Conservation (phyloP, 2,797 vertebrate species). For the Trichosurus vulpecula region DNA sequence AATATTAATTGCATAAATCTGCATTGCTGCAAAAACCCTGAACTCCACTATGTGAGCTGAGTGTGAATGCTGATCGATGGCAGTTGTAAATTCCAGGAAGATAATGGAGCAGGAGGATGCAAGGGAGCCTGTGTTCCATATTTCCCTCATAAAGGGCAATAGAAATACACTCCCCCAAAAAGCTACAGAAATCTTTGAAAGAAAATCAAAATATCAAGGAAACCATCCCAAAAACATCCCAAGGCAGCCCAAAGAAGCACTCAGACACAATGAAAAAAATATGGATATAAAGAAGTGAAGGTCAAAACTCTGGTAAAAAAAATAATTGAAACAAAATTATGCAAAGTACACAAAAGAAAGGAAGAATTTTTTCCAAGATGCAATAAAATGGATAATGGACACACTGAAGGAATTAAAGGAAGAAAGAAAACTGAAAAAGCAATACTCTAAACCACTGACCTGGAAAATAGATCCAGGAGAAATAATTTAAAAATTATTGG, state of each 20-base stretch:
- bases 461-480: no score
- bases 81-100: not conserved
- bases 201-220: not conserved
- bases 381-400: not conserved
- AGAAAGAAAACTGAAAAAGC: not conserved
- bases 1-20: not conserved
- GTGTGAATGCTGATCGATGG: not conserved
- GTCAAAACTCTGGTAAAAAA: not conserved
- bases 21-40: not conserved
- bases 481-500: no score
- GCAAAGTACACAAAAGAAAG: not conserved
- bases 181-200: not conserved
- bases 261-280: not conserved
- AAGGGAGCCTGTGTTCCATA: not conserved
- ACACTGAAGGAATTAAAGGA: not conserved
- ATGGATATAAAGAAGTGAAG: not conserved
- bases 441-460: no score
- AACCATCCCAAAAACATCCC: not conserved
- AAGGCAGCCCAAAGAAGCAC: not conserved
- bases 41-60: not conserved
- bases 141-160: not conserved
- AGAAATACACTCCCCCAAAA: not conserved
- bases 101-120: not conserved
- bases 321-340: not conserved
- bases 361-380: not conserved